Percentiles rank a stretch among this genome's conserved stretches.
Evolutionary conservation across 2,113 vertebrate genomes (phyloP).

Genomic region (Psammodynastes pulverulentus): DNA sequence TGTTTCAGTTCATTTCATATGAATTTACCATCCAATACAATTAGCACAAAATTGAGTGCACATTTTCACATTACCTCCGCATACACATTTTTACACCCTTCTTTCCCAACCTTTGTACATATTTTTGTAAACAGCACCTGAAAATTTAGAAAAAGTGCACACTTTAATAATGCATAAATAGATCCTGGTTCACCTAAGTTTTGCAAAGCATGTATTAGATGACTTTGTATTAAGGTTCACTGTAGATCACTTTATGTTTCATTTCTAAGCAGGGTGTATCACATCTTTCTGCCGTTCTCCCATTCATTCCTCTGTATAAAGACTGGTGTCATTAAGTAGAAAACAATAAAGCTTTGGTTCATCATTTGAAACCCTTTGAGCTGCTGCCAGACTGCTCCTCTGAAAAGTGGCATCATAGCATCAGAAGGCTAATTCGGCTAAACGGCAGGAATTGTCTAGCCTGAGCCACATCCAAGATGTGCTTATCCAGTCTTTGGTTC

Average conservation of each 20-base stretch:
- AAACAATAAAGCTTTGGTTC: background rate
- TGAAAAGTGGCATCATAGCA: background rate
- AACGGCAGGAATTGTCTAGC: background rate
- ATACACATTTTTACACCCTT: background rate
- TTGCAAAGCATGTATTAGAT: background rate
- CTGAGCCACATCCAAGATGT: background rate
- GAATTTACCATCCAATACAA: background rate
- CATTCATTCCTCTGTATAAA: background rate
- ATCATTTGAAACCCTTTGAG: background rate
- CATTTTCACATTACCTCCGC: background rate
- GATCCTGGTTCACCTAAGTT: background rate
- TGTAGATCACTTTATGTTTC: background rate
- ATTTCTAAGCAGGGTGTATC: background rate
- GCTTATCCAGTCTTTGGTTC: background rate
- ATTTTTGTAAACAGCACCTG: background rate
- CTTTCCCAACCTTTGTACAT: background rate
- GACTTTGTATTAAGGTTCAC: background rate
- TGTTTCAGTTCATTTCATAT: background rate
- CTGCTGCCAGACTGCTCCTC: background rate
- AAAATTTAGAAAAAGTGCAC: background rate
- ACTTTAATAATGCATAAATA: background rate
- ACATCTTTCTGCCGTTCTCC: background rate
- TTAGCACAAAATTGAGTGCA: background rate
- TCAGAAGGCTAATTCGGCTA: background rate
- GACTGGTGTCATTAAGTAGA: background rate